Conservation (phyloP, 2,113 vertebrate species). For the Dasyornis broadbenti region DNA sequence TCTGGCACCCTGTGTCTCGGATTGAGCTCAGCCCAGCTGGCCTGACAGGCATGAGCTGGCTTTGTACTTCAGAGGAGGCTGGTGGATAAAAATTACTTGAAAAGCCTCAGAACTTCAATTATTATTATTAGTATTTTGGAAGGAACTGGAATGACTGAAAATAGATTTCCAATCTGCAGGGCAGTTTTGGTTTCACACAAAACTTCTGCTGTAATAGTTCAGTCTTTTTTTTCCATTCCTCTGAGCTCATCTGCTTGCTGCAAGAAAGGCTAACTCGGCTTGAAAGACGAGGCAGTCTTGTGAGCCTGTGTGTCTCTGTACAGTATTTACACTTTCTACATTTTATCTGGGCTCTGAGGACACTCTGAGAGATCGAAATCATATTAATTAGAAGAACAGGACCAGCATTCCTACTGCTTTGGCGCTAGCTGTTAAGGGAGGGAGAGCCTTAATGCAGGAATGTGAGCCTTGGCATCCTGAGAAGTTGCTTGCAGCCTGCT, state of each 20-base stretch:
- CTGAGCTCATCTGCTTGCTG: constrained; percentile 29
- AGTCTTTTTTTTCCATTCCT: background rate
- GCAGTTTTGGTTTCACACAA: constrained; percentile 43
- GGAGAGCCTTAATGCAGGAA: background rate
- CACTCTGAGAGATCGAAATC: background rate
- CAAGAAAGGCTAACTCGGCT: constrained; percentile 38
- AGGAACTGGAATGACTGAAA: constrained; percentile 39
- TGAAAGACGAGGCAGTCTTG: constrained; percentile 19
- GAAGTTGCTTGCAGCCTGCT: background rate
- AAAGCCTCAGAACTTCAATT: constrained; percentile 49
- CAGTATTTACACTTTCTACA: constrained; percentile 49
- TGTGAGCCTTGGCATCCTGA: background rate
- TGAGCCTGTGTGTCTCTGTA: constrained; percentile 14
- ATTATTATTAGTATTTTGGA: constrained; percentile 57
- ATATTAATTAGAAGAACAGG: constrained; percentile 43
- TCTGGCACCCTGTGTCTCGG: constrained; percentile 64
- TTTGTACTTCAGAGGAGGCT: constrained; percentile 56
- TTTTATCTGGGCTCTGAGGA: constrained; percentile 32
- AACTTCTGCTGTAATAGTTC: constrained; percentile 32
- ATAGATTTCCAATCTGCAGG: constrained; percentile 54
- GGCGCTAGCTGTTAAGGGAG: background rate
- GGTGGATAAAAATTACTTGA: constrained; percentile 57
- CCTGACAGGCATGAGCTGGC: constrained; percentile 54
- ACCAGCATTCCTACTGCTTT: background rate
- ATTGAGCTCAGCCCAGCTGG: constrained; percentile 67